phyloP scores from a whole-genome alignment of 2,113 vertebrate species.

The Myotis lucifugus region DNA sequence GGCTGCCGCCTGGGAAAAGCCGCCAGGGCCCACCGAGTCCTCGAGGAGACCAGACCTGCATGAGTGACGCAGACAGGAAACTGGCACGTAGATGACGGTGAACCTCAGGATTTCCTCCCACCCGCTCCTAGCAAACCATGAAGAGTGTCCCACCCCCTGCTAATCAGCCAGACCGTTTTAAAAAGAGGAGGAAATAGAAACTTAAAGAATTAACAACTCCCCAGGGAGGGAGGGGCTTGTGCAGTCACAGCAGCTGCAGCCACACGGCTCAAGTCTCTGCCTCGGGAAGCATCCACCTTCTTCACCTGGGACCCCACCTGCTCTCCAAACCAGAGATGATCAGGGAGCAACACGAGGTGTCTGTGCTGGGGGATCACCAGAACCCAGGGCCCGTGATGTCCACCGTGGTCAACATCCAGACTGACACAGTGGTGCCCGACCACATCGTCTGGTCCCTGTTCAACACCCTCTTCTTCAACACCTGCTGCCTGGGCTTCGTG shows the following conservation, averaged over 20 bases:
- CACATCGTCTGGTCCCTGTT: constrained; percentile 96
- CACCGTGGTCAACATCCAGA: constrained; percentile 84
- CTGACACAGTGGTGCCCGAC: constrained; percentile 83
- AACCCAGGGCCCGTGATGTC: constrained; percentile 63
- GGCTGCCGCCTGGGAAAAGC: neutral
- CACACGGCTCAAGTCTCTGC: neutral
- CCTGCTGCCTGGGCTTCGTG: constrained; percentile 94
- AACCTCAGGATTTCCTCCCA: neutral
- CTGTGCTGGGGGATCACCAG: neutral
- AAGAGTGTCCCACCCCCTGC: no score
- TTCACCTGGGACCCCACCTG: neutral
- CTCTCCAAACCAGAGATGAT: neutral
- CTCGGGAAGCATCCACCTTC: neutral
- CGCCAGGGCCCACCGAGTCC: neutral
- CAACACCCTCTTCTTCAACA: constrained; percentile 94
- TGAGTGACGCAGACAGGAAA: neutral
- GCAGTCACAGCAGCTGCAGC: neutral
- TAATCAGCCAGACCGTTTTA: neutral
- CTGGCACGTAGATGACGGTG: accelerated
- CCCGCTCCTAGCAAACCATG: accelerated
- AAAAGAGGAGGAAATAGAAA: neutral
- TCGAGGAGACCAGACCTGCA: neutral
- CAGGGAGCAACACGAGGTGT: neutral
- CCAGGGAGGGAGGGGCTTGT: neutral
- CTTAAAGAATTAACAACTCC: neutral